phyloP scores from a whole-genome alignment of 2,888 invertebrate species.

The Galerucella nymphaeae region DNA sequence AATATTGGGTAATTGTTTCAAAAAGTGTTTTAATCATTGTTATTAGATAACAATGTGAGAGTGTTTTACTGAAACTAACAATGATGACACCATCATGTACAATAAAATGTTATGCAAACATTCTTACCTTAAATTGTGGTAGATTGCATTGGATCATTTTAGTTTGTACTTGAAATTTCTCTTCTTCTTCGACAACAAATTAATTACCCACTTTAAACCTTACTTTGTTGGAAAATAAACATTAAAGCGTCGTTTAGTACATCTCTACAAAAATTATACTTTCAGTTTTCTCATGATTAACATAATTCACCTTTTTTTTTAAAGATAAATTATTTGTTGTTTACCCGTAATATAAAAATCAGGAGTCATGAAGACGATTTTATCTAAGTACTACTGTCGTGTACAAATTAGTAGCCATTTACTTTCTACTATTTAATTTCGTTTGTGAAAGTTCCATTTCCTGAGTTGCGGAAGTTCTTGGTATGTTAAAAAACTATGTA shows the following conservation, averaged over 20 bases:
- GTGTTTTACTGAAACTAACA: too few species aligned
- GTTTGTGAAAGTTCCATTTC: constrained; percentile 27
- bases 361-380: constrained; percentile 22
- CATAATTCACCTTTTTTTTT: constrained; percentile 12
- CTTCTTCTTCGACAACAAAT: background rate
- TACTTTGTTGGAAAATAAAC: background rate
- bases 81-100: too few species aligned
- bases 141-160: background rate
- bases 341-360: constrained; percentile 4
- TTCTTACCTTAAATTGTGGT: too few species aligned
- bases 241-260: background rate
- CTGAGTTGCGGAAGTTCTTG: constrained; percentile 5
- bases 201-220: background rate
- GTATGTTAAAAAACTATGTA: constrained; percentile 4
- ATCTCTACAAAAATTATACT: background rate
- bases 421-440: constrained; percentile 24
- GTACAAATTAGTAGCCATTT: constrained; percentile 31
- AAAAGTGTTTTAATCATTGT: too few species aligned
- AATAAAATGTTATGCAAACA: too few species aligned
- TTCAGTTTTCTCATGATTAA: constrained; percentile 14
- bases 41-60: too few species aligned
- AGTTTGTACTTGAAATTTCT: background rate
- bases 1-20: too few species aligned
- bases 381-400: constrained; percentile 24
- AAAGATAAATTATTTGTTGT: constrained; percentile 4